Base-by-base conservation (phyloP, 2,888 invertebrate genomes). In the Pandemis heparana region DNA sequence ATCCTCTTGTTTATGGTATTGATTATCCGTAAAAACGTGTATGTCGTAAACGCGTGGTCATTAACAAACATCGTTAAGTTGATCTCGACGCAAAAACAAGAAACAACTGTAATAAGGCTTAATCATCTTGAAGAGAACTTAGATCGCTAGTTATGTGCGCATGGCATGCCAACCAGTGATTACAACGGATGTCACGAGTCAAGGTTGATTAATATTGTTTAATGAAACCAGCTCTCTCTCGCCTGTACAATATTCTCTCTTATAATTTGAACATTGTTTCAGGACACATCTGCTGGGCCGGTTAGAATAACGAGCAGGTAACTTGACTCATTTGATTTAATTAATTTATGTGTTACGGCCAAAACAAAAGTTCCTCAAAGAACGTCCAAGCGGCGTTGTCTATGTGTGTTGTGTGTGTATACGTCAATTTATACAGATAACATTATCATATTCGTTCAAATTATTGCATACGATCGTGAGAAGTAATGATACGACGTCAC, bases 131-230 rank as follows among this genome's bases (percentile, higher is more conserved):
- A 70, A 75, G 71, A 70, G 23, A 71, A 65, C 43, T 46, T 60
- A 60, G 64, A 56, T 74, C 65, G 68, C 14, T 65, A 67, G 75
- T 78, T 78, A 78, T 77, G 64, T 71, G 46, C 16, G 69, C 60
- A 53, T 68, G 74, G 75, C 79, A 81, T 77, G 80, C 79, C 70
- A 81, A 75, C 65, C 65, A 77, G 77, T 76, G 77, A 80, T 81
- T 80, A 80, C 75, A 68, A 67, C 72, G 63, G 65, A 72, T 63
- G 70, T 72, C 71, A 73, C 74, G 74, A 75, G 74, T 73, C 73
- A 76, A 76, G 66, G 75, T 67, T 70, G 38, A 75, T 75, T 65
- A 72, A 71, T 75, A 71, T 64, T 64, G 51, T 69, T 64, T 38
- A 23, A 63, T 46, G 60, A 41, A 46, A 43, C 18, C 64, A 41